Evolutionary conservation across 2,113 vertebrate species (phyloP).

Genomic region (Phylloscopus trochiloides): DNA sequence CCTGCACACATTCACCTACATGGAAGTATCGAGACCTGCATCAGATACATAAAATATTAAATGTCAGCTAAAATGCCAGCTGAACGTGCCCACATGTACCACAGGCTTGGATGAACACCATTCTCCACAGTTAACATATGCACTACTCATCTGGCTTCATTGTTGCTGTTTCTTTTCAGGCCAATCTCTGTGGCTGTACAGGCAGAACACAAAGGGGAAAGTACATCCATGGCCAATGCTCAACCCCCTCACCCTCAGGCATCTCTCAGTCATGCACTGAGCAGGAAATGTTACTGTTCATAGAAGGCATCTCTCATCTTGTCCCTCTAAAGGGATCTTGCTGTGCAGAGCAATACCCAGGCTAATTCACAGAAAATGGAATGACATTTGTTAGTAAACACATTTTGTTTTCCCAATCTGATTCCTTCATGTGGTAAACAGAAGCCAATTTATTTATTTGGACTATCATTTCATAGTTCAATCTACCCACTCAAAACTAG

Average conservation of each 20-base stretch:
- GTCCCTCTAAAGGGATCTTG: not conserved
- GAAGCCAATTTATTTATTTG: not conserved
- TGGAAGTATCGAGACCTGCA: accelerated
- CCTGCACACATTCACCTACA: accelerated
- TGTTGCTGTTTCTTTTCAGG: not conserved
- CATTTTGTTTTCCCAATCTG: not conserved
- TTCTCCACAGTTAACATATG: not conserved
- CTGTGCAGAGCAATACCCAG: not conserved
- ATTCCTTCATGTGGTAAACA: not conserved
- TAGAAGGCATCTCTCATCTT: not conserved
- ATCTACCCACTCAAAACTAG: not conserved
- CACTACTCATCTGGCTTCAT: not conserved
- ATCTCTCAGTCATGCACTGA: not conserved
- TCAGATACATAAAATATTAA: not conserved
- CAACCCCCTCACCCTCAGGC: not conserved
- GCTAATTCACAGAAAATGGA: not conserved
- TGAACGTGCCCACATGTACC: not conserved
- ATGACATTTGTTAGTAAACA: not conserved
- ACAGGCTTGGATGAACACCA: not conserved
- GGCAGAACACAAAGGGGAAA: not conserved
- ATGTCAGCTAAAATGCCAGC: not conserved
- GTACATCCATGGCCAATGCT: not conserved
- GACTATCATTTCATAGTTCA: not conserved
- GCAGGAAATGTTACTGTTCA: not conserved
- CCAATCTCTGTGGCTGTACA: not conserved